Evolutionary conservation across 92 coral and sea anemone genomes (phyloP).

Genomic region (Siderastrea radians): DNA sequence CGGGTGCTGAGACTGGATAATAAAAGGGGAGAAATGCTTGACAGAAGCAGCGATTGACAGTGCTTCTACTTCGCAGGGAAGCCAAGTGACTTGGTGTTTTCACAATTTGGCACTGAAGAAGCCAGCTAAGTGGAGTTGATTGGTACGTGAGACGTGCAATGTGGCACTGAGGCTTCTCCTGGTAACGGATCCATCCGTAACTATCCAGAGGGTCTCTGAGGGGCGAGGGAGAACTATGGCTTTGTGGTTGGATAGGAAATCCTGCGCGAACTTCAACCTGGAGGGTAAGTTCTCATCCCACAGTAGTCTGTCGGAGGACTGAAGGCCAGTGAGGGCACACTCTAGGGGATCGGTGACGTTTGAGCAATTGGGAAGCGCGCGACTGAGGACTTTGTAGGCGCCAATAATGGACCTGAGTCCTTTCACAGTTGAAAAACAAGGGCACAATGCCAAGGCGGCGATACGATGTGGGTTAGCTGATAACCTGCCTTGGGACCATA

Average conservation of each 20-base stretch:
- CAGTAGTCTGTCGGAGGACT: too few species aligned
- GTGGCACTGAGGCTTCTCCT: conserved; percentile 59
- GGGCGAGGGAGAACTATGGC: conserved; percentile 44
- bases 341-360: conserved; percentile 11
- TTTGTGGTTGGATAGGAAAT: neutral
- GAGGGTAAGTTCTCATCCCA: too few species aligned
- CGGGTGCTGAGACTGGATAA: conserved; percentile 61
- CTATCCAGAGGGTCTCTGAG: conserved; percentile 58
- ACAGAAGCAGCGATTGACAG: conserved; percentile 57
- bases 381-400: neutral
- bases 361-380: too few species aligned
- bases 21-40: conserved; percentile 69
- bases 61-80: conserved; percentile 76
- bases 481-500: conserved; percentile 61
- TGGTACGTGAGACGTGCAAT: conserved; percentile 37
- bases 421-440: conserved; percentile 45
- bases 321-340: conserved; percentile 29
- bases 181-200: conserved; percentile 53
- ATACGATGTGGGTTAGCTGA: conserved; percentile 71
- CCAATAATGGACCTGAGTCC: conserved; percentile 60
- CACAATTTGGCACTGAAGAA: conserved; percentile 71
- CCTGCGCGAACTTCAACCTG: too few species aligned
- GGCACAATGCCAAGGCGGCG: conserved; percentile 51
- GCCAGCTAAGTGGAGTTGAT: conserved; percentile 61
- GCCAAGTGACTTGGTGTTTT: conserved; percentile 72